Percentiles rank a stretch among this genome's conserved stretches.
phyloP scores from a whole-genome alignment of 1,140 invertebrate species.

The Tetraneura akinire region DNA sequence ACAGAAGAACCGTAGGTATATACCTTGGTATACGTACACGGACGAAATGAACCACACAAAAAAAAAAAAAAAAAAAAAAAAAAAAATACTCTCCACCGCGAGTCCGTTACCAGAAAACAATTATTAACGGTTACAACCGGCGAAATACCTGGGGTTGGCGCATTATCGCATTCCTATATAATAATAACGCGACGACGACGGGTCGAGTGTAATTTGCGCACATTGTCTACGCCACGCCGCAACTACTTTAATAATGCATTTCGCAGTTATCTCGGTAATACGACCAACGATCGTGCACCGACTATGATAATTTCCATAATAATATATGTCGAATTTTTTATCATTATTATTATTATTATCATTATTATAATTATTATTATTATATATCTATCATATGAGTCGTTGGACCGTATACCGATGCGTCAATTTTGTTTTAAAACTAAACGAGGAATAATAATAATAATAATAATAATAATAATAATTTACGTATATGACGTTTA shows the following conservation, averaged over 20 bases:
- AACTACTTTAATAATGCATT: neutral
- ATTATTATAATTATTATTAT: too few species aligned
- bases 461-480: too few species aligned
- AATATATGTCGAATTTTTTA: too few species aligned
- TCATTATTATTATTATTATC: too few species aligned
- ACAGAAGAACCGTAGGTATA: neutral
- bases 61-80: neutral
- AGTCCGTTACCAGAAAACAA: neutral
- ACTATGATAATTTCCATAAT: neutral
- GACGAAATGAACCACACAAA: neutral
- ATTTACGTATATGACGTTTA: too few species aligned
- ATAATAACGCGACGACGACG: neutral
- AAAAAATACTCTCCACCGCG: neutral
- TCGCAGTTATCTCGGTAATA: too few species aligned
- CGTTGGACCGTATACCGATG: too few species aligned
- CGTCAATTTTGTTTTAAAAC: too few species aligned
- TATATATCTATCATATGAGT: too few species aligned
- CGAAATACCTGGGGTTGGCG: neutral
- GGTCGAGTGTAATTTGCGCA: neutral
- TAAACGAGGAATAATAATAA: too few species aligned
- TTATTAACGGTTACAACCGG: neutral
- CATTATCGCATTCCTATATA: conserved; percentile 18
- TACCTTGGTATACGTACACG: too few species aligned
- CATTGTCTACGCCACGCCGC: neutral
- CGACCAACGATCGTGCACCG: too few species aligned